Evolutionary conservation across 1,140 invertebrate species (phyloP), one percentile per base, ranked within the genome.

Genomic region (Drosophila novamexicana): DNA sequence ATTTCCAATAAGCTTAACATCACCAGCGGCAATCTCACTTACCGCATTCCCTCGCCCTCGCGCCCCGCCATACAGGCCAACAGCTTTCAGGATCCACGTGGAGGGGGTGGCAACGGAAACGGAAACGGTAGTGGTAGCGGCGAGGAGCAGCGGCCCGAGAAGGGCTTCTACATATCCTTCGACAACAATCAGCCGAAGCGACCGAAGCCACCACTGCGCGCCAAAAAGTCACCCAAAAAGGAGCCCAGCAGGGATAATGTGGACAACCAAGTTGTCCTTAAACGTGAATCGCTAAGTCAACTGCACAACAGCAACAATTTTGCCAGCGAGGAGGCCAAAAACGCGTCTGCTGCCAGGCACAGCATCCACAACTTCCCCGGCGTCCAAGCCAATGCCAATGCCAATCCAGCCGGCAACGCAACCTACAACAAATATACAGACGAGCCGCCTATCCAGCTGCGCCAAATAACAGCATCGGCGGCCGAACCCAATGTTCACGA

Each of bases 101-200:
- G 79, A 3, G 12, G 37, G 3, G 12, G 37, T 10, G 56, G 65
- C 2, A 10, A 5, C 7, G 40, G n/a, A 0, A 14, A n/a, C 6
- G 56, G 65, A 5, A 29, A 22, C 44, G 70, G 54, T 45, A 42
- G 40, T 42, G 40, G 40, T n/a, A 63, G 72, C 10, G 93, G 68
- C 10, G 82, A 81, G 34, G 93, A 94, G 47, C 93, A 92, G 45
- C 94, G 94, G 64, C 94, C 94, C 74, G 96, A 97, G 92, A 97
- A 97, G 93, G 97, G 97, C n/a, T 99, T 99, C 93, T 98, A 98
- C 92, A 98, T 98, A 88, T 97, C 97, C 22, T 98, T 98, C 91
- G 97, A 98, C 89, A 95, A 96, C 89, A 96, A 97, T 47, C 95
- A 95, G 66, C 97, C 97, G 4, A 97, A 97, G 91, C 94, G 97